Evolutionary conservation across 2,113 vertebrate genomes (phyloP).

Genomic region (Apistogramma diplotaenia): DNA sequence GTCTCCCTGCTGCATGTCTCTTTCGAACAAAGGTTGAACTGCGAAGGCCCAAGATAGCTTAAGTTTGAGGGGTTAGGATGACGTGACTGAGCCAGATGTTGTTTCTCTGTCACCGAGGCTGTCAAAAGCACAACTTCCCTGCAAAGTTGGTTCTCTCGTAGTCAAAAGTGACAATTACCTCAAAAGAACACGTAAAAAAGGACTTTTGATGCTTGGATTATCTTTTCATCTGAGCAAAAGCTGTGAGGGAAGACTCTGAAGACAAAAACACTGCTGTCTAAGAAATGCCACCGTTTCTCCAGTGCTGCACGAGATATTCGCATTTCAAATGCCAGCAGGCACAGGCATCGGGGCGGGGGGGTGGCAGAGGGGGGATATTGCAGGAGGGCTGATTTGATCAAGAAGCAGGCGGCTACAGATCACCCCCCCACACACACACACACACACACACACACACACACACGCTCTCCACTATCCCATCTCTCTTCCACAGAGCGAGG

Average conservation of each 20-base stretch:
- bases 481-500: constrained; percentile 45
- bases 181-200: neutral
- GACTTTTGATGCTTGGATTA: constrained; percentile 6
- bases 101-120: neutral
- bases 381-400: constrained; percentile 59
- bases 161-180: neutral
- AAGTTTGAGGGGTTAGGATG: neutral
- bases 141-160: neutral
- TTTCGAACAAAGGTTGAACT: constrained; percentile 42
- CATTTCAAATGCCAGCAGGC: constrained; percentile 64
- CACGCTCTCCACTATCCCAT: constrained; percentile 22
- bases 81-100: neutral
- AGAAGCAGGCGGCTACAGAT: constrained; percentile 36
- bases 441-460: neutral
- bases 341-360: neutral
- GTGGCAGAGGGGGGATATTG: constrained; percentile 9
- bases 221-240: neutral
- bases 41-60: neutral
- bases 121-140: neutral
- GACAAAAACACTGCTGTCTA: constrained; percentile 23
- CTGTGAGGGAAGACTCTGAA: neutral
- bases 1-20: constrained; percentile 4
- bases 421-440: neutral
- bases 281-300: constrained; percentile 43
- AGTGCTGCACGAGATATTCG: constrained; percentile 29